Percentiles rank a stretch among this genome's conserved stretches.
Conservation (phyloP, 2,797 vertebrate genomes). For the Adrianichthys oophorus region DNA sequence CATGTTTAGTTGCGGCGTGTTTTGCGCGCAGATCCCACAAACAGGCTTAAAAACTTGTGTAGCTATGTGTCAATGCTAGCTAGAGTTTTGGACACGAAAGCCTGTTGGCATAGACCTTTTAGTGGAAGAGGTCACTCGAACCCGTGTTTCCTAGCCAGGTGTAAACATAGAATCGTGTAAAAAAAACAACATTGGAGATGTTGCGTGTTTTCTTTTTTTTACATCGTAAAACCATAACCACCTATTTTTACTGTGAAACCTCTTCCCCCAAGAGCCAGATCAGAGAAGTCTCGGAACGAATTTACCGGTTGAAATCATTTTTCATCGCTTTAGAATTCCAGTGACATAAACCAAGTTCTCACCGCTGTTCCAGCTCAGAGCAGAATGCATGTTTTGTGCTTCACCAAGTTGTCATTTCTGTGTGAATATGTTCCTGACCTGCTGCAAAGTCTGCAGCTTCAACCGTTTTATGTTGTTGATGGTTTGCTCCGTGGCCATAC, state of each 20-base stretch:
- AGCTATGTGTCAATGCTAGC: no score
- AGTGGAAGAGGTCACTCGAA: no score
- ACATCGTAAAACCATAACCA: constrained; percentile 3
- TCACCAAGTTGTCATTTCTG: constrained; percentile 41
- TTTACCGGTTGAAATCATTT: not conserved
- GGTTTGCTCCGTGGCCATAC: constrained; percentile 64
- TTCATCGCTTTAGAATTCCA: not conserved
- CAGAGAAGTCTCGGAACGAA: not conserved
- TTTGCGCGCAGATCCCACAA: no score
- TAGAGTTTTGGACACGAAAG: no score
- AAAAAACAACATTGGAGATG: no score
- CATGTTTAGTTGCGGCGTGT: no score
- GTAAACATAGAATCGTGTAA: no score
- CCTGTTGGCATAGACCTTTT: no score
- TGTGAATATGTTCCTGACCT: constrained; percentile 51
- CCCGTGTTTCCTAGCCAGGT: no score
- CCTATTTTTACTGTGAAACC: constrained; percentile 5
- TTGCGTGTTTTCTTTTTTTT: not conserved
- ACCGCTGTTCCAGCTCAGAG: constrained; percentile 29
- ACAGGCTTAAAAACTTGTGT: no score
- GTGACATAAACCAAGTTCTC: constrained; percentile 4
- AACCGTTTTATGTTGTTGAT: constrained; percentile 61
- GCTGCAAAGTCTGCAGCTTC: constrained; percentile 27
- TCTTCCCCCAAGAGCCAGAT: not conserved
- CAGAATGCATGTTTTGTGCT: constrained; percentile 52